Conservation (phyloP, 2,113 vertebrate genomes). For the Phylloscopus trochiloides region DNA sequence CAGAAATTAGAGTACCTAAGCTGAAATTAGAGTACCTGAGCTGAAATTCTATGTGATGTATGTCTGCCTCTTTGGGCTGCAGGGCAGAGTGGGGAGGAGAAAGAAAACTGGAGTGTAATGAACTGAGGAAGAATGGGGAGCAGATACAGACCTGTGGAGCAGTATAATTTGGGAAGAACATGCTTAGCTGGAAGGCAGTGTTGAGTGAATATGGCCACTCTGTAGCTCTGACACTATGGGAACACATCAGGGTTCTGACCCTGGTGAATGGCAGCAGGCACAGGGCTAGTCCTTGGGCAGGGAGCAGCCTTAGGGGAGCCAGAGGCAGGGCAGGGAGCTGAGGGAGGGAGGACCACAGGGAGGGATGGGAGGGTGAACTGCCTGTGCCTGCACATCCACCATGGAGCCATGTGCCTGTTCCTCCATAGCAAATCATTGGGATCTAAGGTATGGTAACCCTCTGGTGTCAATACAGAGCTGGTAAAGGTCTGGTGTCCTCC, state of each 20-base stretch:
- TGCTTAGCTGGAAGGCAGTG: not conserved
- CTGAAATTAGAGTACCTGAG: not conserved
- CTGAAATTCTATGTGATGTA: accelerated
- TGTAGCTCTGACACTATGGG: not conserved
- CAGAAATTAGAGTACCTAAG: not conserved
- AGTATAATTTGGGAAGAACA: not conserved
- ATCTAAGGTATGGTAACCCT: not conserved
- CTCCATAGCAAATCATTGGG: not conserved
- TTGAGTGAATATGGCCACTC: not conserved
- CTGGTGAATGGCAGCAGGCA: not conserved
- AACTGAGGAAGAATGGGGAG: too few species aligned
- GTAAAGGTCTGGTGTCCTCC: not conserved
- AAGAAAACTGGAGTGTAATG: not conserved
- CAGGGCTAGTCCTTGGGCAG: not conserved
- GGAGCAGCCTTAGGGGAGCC: not conserved
- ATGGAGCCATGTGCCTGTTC: accelerated
- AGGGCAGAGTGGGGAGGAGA: not conserved
- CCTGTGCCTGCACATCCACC: accelerated
- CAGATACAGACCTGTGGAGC: not conserved
- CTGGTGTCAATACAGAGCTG: accelerated
- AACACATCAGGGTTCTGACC: not conserved
- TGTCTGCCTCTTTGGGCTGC: not conserved
- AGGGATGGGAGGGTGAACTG: not conserved
- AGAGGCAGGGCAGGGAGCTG: not conserved
- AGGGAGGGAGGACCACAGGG: not conserved